Evolutionary conservation across 1,140 invertebrate genomes (phyloP), one percentile per base, ranked within the genome.

Genomic region (Cotesia glomerata): DNA sequence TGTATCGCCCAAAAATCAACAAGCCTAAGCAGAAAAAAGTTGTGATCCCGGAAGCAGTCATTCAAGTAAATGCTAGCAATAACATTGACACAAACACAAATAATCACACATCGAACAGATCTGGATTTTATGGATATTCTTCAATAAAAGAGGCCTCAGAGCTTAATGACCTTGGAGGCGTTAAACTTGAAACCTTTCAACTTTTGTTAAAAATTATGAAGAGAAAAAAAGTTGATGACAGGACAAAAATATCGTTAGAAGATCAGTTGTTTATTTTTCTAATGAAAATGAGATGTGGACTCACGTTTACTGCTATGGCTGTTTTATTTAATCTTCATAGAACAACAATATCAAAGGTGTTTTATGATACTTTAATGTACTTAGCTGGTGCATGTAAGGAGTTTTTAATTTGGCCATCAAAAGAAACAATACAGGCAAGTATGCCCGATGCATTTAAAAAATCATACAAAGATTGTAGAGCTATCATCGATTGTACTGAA

Each of bases 401-500:
- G 69, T 75, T 78, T 35, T 69, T 78, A 11, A 77, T 78, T 75
- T 80, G 77, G 76, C 78, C 78, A 36, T 35, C 14, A 9, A 80
- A 36, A 59, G 71, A 66, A 69, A 66, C 65, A 49, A 72, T 80
- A 9, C 73, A 74, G 59, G 61, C 34, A 66, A 70, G 54, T 32
- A 74, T 74, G 67, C 72, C 72, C 14, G 35, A 72, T 66, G 71
- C 51, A 71, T 87, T 87, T 72, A 76, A 80, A 67, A 52, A 68
- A 66, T 68, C 72, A 58, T 86, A 82, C 75, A 76, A 74, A 49
- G 73, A 81, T 18, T 80, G 75, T 61, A 77, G 8, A 11, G 66
- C 18, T 11, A 81, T 84, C 51, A 76, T 84, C 16, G 81, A 84
- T 71, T 81, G 79, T 63, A 63, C 67, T 4, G 72, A 74, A 54